Conservation (phyloP, 2,113 vertebrate genomes). For the Sialia sialis region DNA sequence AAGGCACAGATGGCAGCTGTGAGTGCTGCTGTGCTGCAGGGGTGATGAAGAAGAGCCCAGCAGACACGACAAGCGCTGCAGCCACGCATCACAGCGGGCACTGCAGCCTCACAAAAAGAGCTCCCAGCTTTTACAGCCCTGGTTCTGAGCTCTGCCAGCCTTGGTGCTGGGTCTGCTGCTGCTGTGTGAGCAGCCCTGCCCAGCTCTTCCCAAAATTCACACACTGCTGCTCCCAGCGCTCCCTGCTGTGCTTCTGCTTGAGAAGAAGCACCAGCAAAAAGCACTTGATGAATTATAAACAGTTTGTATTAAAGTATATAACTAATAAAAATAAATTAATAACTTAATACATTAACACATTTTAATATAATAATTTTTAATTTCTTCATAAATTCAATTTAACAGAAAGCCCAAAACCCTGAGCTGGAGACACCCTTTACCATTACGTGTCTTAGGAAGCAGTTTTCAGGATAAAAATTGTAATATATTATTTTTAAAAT, state of each 20-base stretch:
- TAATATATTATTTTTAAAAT: not conserved
- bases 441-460: not conserved
- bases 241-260: not conserved
- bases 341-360: not conserved
- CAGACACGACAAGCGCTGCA: not conserved
- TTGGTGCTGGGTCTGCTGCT: not conserved
- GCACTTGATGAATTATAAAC: not conserved
- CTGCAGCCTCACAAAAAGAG: not conserved
- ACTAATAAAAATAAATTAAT: not conserved
- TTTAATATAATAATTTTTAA: too few species aligned
- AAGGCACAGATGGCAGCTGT: not conserved
- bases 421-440: not conserved
- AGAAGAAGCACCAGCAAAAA: not conserved
- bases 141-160: not conserved
- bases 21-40: not conserved
- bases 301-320: not conserved
- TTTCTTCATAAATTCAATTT: not conserved
- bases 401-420: not conserved
- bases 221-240: accelerated
- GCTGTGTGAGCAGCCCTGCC: not conserved
- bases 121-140: not conserved
- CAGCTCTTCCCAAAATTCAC: accelerated
- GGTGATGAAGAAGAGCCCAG: not conserved
- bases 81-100: accelerated
- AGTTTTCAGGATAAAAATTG: not conserved